Percentiles rank a stretch among this genome's conserved stretches.
These are phyloP conservation scores for Tonatia bakeri DNA, from an alignment of 2,113 vertebrate genomes.

Conservation along the genomic window DNA sequence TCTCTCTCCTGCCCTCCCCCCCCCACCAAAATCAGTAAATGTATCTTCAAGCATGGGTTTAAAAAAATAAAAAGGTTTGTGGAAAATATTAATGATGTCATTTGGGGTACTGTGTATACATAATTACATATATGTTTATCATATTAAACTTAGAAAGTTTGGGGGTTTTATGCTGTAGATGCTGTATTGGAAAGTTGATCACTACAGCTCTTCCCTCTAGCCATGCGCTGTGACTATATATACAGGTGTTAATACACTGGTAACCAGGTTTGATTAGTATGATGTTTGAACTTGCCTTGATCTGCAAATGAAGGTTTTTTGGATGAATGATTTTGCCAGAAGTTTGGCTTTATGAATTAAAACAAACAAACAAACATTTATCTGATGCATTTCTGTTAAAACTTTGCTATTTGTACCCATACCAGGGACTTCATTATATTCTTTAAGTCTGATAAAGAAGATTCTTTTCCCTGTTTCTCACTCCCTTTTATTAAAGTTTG, in stretches of 20 bases:
- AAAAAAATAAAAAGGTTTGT: not conserved
- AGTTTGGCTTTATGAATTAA: not conserved
- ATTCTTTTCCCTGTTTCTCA: not conserved
- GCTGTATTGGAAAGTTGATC: not conserved
- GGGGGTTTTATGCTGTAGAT: not conserved
- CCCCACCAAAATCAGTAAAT: too few species aligned
- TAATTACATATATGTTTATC: not conserved
- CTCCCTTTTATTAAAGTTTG: not conserved
- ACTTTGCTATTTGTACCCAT: not conserved
- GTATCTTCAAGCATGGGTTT: too few species aligned
- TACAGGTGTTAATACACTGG: not conserved
- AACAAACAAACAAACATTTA: not conserved
- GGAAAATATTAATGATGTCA: not conserved
- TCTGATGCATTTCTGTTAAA: not conserved
- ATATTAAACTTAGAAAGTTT: not conserved
- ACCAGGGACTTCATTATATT: not conserved
- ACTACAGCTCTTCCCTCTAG: not conserved
- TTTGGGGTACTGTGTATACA: not conserved
- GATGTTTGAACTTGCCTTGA: not conserved
- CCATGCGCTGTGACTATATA: not conserved
- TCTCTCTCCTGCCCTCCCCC: too few species aligned
- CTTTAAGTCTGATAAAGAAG: not conserved
- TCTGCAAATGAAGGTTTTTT: not conserved
- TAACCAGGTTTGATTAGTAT: not conserved
- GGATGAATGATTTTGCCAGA: conserved; percentile 3